Percentiles rank a stretch among this genome's conserved stretches.
Conservation (phyloP, 2,797 vertebrate species). For the Columba guinea region DNA sequence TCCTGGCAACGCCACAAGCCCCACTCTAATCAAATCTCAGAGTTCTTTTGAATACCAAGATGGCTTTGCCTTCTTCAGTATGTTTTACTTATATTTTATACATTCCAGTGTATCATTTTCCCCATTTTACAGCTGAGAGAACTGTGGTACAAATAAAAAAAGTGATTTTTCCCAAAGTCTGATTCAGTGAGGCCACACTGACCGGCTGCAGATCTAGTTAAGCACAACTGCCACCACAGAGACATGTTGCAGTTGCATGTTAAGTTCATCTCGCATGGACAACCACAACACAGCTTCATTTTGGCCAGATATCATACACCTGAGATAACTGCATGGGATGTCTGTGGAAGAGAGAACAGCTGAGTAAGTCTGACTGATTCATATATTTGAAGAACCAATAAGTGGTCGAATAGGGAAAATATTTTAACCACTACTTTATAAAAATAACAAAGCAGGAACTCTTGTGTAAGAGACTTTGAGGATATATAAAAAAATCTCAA, state of each 20-base stretch:
- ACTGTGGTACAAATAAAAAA: background rate
- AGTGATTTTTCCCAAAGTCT: background rate
- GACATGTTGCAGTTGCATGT: accelerated
- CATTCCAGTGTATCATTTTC: background rate
- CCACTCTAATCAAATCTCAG: background rate
- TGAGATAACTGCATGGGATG: background rate
- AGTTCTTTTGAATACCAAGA: background rate
- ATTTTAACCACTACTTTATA: background rate
- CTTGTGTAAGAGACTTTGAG: background rate
- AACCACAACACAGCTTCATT: background rate
- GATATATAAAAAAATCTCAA: background rate
- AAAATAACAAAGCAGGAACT: background rate
- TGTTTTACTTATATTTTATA: background rate
- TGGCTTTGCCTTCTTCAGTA: background rate
- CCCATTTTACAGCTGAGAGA: background rate
- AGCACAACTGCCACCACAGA: background rate
- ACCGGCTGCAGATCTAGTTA: background rate
- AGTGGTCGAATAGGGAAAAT: background rate
- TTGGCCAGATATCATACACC: background rate
- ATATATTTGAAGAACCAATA: background rate
- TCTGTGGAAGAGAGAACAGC: background rate
- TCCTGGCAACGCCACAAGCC: background rate
- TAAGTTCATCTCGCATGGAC: background rate
- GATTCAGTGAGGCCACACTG: background rate
- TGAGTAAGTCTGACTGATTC: background rate